phyloP scores from a whole-genome alignment of 2,888 invertebrate genomes.

The Xylocampa areola region DNA sequence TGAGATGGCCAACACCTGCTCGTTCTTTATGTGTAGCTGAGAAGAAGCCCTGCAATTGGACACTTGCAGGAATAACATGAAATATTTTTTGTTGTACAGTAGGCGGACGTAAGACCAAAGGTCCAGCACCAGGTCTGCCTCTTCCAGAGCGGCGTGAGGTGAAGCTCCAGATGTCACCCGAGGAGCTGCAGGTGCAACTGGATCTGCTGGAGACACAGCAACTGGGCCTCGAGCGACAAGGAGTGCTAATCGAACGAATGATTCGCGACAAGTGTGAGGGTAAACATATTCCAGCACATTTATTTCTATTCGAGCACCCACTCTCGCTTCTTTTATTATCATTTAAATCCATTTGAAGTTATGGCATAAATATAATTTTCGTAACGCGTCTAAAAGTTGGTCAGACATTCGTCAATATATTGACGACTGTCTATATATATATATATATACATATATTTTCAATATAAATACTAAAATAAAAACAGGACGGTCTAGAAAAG shows the following conservation, averaged over 20 bases:
- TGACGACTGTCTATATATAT: too few species aligned
- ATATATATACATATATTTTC: too few species aligned
- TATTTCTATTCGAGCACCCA: conserved; percentile 48
- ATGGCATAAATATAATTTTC: background rate
- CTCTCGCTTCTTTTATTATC: conserved; percentile 6
- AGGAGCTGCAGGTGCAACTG: conserved; percentile 92
- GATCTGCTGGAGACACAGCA: conserved; percentile 95
- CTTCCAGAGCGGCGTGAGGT: conserved; percentile 91
- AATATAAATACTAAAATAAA: too few species aligned
- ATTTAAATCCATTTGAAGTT: background rate
- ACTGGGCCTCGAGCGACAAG: conserved; percentile 96
- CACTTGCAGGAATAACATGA: too few species aligned
- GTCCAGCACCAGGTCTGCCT: conserved; percentile 95
- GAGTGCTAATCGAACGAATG: conserved; percentile 96
- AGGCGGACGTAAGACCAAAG: conserved; percentile 94
- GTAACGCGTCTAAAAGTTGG: too few species aligned
- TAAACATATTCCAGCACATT: conserved; percentile 75
- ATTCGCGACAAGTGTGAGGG: conserved; percentile 95
- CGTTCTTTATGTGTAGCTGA: too few species aligned
- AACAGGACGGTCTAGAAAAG: too few species aligned
- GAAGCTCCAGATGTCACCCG: conserved; percentile 90
- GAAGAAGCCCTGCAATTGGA: too few species aligned
- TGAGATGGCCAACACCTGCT: too few species aligned
- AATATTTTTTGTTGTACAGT: background rate
- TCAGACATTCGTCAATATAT: too few species aligned